These are phyloP conservation scores for Orthonychiurus folsomi DNA, from an alignment of 2,888 invertebrate species.

Conservation along the genomic window DNA sequence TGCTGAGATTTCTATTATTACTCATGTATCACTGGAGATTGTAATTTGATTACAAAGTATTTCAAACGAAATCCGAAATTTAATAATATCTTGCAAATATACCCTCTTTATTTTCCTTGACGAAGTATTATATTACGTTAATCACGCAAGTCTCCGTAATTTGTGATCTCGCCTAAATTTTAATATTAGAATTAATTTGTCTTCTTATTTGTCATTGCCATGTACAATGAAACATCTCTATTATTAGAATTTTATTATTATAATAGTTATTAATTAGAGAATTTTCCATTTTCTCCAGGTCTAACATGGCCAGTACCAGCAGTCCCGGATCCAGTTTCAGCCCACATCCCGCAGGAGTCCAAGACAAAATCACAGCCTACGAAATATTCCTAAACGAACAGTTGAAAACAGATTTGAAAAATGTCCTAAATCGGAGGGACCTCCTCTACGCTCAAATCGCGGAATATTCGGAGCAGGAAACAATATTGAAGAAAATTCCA, in stretches of 20 bases:
- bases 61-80: too few relatives aligned
- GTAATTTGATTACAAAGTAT: too few relatives aligned
- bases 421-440: slow-evolving; percentile 50
- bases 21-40: too few relatives aligned
- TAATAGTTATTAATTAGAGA: neutral
- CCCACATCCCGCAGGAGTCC: neutral
- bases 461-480: slow-evolving; percentile 63
- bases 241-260: neutral
- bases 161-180: too few relatives aligned
- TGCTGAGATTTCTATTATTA: too few relatives aligned
- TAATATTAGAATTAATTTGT: too few relatives aligned
- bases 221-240: too few relatives aligned
- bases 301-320: neutral
- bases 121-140: too few relatives aligned
- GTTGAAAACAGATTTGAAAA: slow-evolving; percentile 60
- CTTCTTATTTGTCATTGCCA: too few relatives aligned
- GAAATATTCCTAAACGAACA: slow-evolving; percentile 71
- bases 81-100: too few relatives aligned
- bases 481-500: slow-evolving; percentile 54
- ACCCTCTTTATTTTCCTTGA: too few relatives aligned
- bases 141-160: too few relatives aligned
- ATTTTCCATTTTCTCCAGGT: neutral
- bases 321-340: neutral
- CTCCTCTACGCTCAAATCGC: slow-evolving; percentile 57
- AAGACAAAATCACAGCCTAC: slow-evolving; percentile 49